phyloP scores from a whole-genome alignment of 2,888 invertebrate species.

The Aspidapion aeneum region DNA sequence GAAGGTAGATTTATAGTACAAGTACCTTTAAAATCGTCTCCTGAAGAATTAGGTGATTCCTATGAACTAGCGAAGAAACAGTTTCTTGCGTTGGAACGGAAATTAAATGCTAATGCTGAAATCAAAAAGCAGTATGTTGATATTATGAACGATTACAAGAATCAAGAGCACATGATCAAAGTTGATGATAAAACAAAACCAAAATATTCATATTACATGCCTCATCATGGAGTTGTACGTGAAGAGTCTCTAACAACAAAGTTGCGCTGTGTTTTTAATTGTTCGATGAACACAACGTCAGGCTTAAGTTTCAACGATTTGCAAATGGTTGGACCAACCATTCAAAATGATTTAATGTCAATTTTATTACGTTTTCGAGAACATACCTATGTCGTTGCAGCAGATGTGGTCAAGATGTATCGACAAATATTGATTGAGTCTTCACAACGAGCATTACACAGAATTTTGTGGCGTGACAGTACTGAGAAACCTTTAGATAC shows the following conservation, averaged over 20 bases:
- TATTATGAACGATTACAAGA: constrained; percentile 12
- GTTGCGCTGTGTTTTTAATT: constrained; percentile 2
- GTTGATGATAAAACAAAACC: constrained; percentile 4
- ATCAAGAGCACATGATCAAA: constrained; percentile 11
- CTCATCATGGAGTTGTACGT: constrained; percentile 14
- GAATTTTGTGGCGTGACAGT: constrained; percentile 9
- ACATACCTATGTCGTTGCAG: constrained; percentile 10
- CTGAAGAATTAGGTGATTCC: constrained; percentile 11
- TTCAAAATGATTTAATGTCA: constrained; percentile 14
- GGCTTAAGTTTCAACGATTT: constrained; percentile 18
- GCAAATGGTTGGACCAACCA: constrained; percentile 15
- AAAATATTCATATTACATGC: constrained; percentile 15
- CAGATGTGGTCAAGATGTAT: constrained; percentile 14
- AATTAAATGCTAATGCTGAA: constrained; percentile 7
- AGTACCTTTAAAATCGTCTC: constrained; percentile 9
- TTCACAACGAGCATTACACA: constrained; percentile 1
- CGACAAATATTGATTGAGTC: constrained; percentile 1
- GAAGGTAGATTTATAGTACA: constrained; percentile 13
- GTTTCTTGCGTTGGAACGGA: constrained; percentile 13
- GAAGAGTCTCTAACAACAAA: constrained; percentile 9
- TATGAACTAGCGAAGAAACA: constrained; percentile 8
- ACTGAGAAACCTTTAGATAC: constrained; percentile 2
- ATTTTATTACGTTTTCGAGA: constrained; percentile 12
- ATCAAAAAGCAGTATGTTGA: constrained; percentile 9
- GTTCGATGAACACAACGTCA: too few relatives aligned